These are phyloP conservation scores for Meandrusa payeni DNA, from an alignment of 2,888 invertebrate genomes.

Conservation along the genomic window DNA sequence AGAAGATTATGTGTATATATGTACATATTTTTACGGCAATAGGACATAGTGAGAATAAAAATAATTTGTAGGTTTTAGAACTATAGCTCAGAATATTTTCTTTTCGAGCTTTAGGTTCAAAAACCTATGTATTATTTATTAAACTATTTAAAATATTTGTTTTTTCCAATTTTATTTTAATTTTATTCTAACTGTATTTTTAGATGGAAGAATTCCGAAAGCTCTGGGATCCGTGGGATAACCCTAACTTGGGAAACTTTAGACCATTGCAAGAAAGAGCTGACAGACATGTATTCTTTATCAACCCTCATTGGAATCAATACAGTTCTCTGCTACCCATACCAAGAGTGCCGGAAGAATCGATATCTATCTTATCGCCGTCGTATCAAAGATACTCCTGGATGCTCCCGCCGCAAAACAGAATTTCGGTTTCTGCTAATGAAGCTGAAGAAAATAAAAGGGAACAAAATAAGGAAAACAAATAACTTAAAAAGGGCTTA, in stretches of 20 bases:
- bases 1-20: too few species aligned
- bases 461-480: neutral
- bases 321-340: slow-evolving; percentile 74
- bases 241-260: slow-evolving; percentile 75
- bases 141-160: too few species aligned
- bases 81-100: too few species aligned
- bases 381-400: slow-evolving; percentile 49
- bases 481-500: too few species aligned
- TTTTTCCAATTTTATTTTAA: too few species aligned
- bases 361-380: slow-evolving; percentile 57
- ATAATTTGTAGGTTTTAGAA: too few species aligned
- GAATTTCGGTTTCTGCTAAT: slow-evolving; percentile 42
- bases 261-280: slow-evolving; percentile 67
- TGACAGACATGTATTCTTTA: slow-evolving; percentile 72
- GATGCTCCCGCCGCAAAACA: slow-evolving; percentile 61
- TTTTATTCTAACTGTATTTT: neutral
- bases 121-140: too few species aligned
- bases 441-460: slow-evolving; percentile 31
- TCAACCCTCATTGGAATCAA: slow-evolving; percentile 72
- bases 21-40: too few species aligned
- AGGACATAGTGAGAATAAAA: too few species aligned
- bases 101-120: too few species aligned
- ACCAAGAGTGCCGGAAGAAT: slow-evolving; percentile 54
- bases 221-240: slow-evolving; percentile 73
- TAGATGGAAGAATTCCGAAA: slow-evolving; percentile 79